A percentile compares a stretch with the other conserved stretches of the same genome.
These are phyloP conservation scores for Antennarius maculatus DNA, from an alignment of 2,797 vertebrate genomes.

Conservation along the genomic window DNA sequence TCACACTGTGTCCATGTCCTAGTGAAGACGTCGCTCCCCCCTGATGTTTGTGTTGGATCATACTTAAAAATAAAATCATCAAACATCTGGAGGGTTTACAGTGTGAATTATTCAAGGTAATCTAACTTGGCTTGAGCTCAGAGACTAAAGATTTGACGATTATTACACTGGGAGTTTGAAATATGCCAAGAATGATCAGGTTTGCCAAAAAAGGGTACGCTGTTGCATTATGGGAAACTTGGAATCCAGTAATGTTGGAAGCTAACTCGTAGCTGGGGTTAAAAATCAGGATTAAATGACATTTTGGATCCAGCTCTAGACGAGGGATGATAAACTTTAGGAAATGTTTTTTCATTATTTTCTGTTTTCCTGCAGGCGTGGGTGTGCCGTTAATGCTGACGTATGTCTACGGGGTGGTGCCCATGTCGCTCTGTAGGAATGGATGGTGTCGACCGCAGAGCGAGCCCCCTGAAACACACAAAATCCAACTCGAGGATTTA, in stretches of 20 bases:
- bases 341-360: conserved; percentile 1
- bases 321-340: no score
- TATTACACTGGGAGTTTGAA: no score
- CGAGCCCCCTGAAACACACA: conserved; percentile 75
- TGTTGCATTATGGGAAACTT: conserved; percentile 3
- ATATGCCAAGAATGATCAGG: no score
- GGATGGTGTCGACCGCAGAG: conserved; percentile 84
- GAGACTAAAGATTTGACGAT: no score
- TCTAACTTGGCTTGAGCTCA: no score
- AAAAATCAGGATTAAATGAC: no score
- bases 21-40: conserved; percentile 17
- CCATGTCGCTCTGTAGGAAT: conserved; percentile 87
- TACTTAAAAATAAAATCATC: background rate
- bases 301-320: no score
- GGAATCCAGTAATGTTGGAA: background rate
- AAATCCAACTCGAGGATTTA: conserved; percentile 85
- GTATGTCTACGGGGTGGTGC: conserved; percentile 87
- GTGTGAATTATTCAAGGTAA: no score
- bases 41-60: conserved; percentile 42
- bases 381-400: conserved; percentile 90
- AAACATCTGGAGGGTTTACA: background rate
- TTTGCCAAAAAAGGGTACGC: background rate
- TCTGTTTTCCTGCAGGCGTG: conserved; percentile 76
- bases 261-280: no score
- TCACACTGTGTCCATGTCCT: background rate